Evolutionary conservation across 2,797 vertebrate species (phyloP).

Genomic region (Momotus momota): DNA sequence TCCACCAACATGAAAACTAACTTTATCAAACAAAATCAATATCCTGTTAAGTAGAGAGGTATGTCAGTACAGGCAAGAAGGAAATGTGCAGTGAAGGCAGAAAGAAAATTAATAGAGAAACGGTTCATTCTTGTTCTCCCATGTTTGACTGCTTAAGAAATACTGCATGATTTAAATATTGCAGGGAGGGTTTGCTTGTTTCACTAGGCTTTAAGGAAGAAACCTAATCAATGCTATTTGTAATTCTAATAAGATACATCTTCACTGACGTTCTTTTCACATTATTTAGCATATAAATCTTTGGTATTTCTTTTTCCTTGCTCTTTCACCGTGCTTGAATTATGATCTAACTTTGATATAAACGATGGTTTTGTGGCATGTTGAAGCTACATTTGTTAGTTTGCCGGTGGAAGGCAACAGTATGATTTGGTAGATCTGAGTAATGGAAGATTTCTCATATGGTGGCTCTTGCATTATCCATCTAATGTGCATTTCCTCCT

Average conservation of each 20-base stretch:
- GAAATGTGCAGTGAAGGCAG: background rate
- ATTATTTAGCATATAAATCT: background rate
- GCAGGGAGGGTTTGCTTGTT: background rate
- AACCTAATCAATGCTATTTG: background rate
- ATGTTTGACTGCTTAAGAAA: background rate
- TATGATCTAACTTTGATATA: background rate
- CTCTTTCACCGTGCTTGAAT: background rate
- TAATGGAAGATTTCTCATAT: background rate
- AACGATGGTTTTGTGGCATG: background rate
- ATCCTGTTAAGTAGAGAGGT: background rate
- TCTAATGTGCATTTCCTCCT: background rate
- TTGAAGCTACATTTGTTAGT: background rate
- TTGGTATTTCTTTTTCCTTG: background rate
- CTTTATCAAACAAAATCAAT: background rate
- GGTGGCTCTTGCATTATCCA: background rate
- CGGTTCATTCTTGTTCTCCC: background rate
- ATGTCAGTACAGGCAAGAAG: background rate
- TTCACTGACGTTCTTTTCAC: background rate
- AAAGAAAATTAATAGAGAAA: background rate
- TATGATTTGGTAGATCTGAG: background rate
- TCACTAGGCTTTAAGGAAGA: background rate
- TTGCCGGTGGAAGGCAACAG: background rate
- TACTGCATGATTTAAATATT: background rate
- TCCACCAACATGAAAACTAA: background rate
- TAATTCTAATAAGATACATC: background rate